A percentile compares a stretch with the other conserved stretches of the same genome.
These are phyloP conservation scores for Parazoanthus darwini DNA, from an alignment of 92 coral and sea anemone species.

Conservation along the genomic window DNA sequence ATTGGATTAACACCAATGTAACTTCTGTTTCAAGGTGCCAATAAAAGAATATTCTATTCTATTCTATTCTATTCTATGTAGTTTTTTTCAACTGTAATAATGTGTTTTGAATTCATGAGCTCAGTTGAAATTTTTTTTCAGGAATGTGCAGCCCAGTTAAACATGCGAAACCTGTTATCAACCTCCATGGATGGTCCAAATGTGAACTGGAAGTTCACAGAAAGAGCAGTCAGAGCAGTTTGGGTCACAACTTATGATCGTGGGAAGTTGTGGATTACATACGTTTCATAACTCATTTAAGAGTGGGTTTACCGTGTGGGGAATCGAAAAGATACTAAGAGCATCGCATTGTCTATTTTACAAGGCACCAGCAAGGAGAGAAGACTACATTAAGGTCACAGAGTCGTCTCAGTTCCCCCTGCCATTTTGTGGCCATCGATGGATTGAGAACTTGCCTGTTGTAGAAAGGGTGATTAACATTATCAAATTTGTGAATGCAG, in stretches of 20 bases:
- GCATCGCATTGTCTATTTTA: constrained; percentile 9
- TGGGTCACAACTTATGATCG: constrained; percentile 19
- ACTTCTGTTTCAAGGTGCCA: too few species aligned
- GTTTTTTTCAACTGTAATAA: constrained; percentile 15
- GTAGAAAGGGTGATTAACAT: constrained; percentile 28
- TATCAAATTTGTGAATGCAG: constrained; percentile 18
- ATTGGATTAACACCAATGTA: too few species aligned
- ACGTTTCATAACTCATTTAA: constrained; percentile 25
- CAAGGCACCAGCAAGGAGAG: constrained; percentile 34
- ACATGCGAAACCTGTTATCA: constrained; percentile 20
- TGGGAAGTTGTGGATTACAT: constrained; percentile 31
- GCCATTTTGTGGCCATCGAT: constrained; percentile 32
- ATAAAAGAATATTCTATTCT: too few species aligned
- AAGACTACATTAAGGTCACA: constrained; percentile 9
- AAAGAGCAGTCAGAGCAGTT: constrained; percentile 28
- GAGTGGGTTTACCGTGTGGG: constrained; percentile 33
- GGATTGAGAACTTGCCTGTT: constrained; percentile 39
- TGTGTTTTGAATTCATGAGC: constrained; percentile 30
- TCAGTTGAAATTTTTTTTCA: constrained; percentile 11
- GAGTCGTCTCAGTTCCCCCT: constrained; percentile 12
- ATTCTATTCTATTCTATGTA: too few species aligned
- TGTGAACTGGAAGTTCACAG: constrained; percentile 28
- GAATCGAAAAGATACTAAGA: constrained; percentile 11
- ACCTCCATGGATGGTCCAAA: constrained; percentile 28
- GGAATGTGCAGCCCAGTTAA: constrained; percentile 10